Evolutionary conservation across 2,797 vertebrate species (phyloP), one percentile per base, ranked within the genome.

Genomic region (Craterocephalus amniculus): DNA sequence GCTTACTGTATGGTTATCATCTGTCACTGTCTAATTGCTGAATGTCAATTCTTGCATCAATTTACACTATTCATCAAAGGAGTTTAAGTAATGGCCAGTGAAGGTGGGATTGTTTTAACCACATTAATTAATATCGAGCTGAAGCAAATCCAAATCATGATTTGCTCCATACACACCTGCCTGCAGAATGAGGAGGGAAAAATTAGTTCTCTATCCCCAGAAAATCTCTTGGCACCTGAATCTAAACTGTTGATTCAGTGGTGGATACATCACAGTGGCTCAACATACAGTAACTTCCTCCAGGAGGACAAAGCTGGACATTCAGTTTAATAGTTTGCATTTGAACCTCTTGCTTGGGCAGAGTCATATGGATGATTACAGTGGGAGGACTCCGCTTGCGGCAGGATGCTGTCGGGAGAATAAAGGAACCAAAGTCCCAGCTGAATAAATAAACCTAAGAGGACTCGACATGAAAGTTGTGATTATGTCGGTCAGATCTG

Each of bases 21-120:
- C 76, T 76, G 74, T 81, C 78, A 65, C 85, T 70, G 72, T 87
- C 70, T 56, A 22, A 80, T 68, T 73, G 70, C 63, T 67, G 52
- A 84, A 78, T 82, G 75, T 70, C 70, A 76, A 63, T 62, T 78
- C 16, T 8, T 75, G 67, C 60, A 58, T 78, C 67, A 63, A 82
- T 79, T 48, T 0, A 58, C 56, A 48, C 18, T 43, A 38, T 70
- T 74, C 13, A 70, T 82, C 67, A 67, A 60, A 79, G 51, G 0
- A 52, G 78, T 32, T 57, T 36, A 22, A 56, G 20, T 78, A 67
- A 73, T 61, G 27, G 45, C 1, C 73, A 36, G 5, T 57, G 14
- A 34, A 73, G 27, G 14, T 35, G 16, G 14, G 20, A 51, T 18
- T 57, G 54, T 70, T 66, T 68, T 63, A 49, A 64, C 57, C 29